A percentile compares a stretch with the other conserved stretches of the same genome.
phyloP scores from a whole-genome alignment of 2,888 invertebrate genomes.

The Esperia sulphurella region DNA sequence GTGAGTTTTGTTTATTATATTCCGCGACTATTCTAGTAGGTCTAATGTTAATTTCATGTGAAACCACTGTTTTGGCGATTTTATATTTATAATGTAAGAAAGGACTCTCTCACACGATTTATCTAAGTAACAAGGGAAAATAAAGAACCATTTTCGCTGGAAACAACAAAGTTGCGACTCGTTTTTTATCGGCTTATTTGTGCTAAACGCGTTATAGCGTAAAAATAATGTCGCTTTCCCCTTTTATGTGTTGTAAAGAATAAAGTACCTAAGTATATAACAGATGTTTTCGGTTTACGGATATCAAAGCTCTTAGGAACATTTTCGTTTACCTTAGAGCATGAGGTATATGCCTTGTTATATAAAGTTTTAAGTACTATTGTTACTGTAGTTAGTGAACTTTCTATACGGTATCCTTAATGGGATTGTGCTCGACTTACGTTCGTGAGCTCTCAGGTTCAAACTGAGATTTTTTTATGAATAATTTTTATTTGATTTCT shows the following conservation, averaged over 20 bases:
- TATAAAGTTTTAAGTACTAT: no score
- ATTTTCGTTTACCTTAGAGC: no score
- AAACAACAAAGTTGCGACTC: slow-evolving; percentile 39
- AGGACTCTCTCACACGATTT: slow-evolving; percentile 34
- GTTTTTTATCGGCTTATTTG: slow-evolving; percentile 53
- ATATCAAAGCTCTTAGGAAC: not conserved
- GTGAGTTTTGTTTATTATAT: no score
- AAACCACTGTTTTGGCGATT: slow-evolving; percentile 23
- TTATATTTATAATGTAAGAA: slow-evolving; percentile 42
- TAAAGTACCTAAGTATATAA: slow-evolving; percentile 13
- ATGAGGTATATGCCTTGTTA: no score
- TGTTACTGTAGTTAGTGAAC: no score
- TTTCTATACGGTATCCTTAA: no score
- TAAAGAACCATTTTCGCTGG: slow-evolving; percentile 39
- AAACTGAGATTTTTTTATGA: no score
- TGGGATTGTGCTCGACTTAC: no score
- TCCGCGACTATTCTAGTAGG: no score
- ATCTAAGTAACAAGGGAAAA: slow-evolving; percentile 38
- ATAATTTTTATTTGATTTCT: no score
- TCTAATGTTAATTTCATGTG: not conserved
- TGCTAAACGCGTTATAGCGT: slow-evolving; percentile 43
- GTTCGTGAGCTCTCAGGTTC: no score
- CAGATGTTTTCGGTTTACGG: slow-evolving; percentile 14
- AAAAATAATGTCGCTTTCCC: slow-evolving; percentile 36
- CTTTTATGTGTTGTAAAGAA: slow-evolving; percentile 19